Evolutionary conservation across 2,888 invertebrate genomes (phyloP).

Genomic region (Lithophane semibrunnea): DNA sequence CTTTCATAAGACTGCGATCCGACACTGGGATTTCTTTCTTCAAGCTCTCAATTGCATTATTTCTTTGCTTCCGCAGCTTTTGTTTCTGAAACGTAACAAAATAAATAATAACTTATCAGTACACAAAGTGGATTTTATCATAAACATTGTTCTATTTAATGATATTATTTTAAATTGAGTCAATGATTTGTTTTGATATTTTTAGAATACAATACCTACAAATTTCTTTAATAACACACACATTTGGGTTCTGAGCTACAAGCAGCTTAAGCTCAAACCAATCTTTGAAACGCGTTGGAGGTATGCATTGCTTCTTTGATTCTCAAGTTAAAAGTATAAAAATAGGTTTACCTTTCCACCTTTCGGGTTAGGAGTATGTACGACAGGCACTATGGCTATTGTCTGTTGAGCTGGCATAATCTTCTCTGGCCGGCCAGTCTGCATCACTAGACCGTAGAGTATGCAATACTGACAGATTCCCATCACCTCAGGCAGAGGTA

Average conservation of each 20-base stretch:
- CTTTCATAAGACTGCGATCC: conserved; percentile 84
- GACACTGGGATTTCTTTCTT: conserved; percentile 88
- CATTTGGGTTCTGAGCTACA: not conserved
- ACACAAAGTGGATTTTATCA: not conserved
- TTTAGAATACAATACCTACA: not conserved
- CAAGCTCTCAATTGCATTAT: conserved; percentile 85
- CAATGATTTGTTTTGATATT: not conserved
- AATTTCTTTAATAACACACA: not conserved
- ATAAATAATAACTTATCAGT: not conserved
- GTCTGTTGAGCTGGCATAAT: conserved; percentile 92
- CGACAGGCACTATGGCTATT: conserved; percentile 88
- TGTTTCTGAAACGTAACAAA: conserved; percentile 79
- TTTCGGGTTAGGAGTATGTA: conserved; percentile 78
- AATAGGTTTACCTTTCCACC: conserved; percentile 90
- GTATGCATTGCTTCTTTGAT: not conserved
- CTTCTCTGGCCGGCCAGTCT: conserved; percentile 84
- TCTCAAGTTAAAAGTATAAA: not conserved
- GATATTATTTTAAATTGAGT: not conserved
- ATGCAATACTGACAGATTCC: conserved; percentile 91
- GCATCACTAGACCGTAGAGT: conserved; percentile 87
- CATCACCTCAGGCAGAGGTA: conserved; percentile 88
- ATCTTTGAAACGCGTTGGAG: not conserved
- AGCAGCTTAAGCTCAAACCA: too few species aligned
- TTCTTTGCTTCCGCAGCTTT: conserved; percentile 86
- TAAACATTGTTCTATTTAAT: not conserved